phyloP scores from a whole-genome alignment of 2,888 invertebrate species.

The Brenthis daphne region DNA sequence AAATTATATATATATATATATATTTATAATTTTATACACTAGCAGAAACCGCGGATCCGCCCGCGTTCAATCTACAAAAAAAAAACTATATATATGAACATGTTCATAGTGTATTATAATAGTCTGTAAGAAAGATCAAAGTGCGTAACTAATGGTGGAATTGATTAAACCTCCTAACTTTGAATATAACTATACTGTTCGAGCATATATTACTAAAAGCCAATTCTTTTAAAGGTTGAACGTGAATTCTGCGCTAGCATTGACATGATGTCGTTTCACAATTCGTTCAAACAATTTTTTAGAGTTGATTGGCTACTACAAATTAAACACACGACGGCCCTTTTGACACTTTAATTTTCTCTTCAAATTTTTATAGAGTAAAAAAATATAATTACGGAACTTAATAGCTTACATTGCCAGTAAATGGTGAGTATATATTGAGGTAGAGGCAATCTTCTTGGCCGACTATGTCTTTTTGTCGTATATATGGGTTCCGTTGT shows the following conservation, averaged over 20 bases:
- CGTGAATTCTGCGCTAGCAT: background rate
- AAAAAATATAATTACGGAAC: background rate
- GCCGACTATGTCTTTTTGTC: slow-evolving; percentile 85
- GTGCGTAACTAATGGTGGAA: no score
- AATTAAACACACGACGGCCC: background rate
- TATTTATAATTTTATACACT: no score
- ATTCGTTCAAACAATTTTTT: background rate
- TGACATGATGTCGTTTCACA: background rate
- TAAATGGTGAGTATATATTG: slow-evolving; percentile 84
- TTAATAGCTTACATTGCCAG: slow-evolving; percentile 53
- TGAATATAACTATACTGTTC: background rate
- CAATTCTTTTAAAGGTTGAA: background rate
- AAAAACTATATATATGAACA: no score
- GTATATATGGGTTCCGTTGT: slow-evolving; percentile 87
- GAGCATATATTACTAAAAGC: no score
- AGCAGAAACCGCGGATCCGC: no score
- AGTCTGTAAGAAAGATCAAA: no score
- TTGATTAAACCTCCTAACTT: no score
- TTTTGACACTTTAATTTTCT: background rate
- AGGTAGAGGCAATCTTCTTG: slow-evolving; percentile 92
- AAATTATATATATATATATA: no score
- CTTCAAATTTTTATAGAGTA: background rate
- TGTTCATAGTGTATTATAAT: no score
- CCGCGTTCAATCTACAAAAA: no score
- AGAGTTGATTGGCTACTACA: background rate